Conservation (phyloP, 2,113 vertebrate genomes). For the Podarcis raffonei region DNA sequence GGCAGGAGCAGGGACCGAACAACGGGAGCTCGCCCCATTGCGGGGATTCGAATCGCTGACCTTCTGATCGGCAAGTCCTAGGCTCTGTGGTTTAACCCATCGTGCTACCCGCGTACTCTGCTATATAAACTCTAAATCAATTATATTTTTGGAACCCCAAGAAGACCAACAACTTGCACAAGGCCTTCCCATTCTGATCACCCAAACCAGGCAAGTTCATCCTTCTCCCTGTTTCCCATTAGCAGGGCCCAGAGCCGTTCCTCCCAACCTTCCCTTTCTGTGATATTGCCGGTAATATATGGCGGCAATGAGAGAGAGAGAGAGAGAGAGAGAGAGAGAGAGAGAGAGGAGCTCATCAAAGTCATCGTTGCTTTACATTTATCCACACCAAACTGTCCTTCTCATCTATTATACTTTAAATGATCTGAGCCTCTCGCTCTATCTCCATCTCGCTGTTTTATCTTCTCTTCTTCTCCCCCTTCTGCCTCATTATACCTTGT, state of each 20-base stretch:
- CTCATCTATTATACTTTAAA: slow-evolving; percentile 60
- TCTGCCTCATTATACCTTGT: slow-evolving; percentile 59
- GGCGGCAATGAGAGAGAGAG: slow-evolving; percentile 25
- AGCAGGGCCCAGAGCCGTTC: slow-evolving; percentile 16
- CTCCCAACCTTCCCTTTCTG: slow-evolving; percentile 42
- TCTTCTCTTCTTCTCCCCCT: not conserved
- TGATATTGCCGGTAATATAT: slow-evolving; percentile 13
- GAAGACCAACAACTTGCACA: not conserved
- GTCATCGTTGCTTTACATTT: slow-evolving; percentile 55
- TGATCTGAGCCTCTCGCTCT: slow-evolving; percentile 57
- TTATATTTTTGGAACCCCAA: too few relatives aligned
- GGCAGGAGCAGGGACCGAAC: too few relatives aligned
- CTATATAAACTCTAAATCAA: too few relatives aligned
- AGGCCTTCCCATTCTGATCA: not conserved
- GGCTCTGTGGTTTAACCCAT: too few relatives aligned
- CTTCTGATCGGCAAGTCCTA: too few relatives aligned
- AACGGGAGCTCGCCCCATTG: too few relatives aligned
- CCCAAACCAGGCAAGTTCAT: not conserved
- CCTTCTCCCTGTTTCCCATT: not conserved
- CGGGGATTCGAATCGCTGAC: too few relatives aligned
- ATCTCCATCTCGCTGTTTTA: slow-evolving; percentile 38
- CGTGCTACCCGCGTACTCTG: too few relatives aligned
- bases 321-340: not conserved
- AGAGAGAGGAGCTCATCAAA: slow-evolving; percentile 52
- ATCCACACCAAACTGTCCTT: slow-evolving; percentile 51